Evolutionary conservation across 2,888 invertebrate genomes (phyloP).

Genomic region (Acronicta alni): DNA sequence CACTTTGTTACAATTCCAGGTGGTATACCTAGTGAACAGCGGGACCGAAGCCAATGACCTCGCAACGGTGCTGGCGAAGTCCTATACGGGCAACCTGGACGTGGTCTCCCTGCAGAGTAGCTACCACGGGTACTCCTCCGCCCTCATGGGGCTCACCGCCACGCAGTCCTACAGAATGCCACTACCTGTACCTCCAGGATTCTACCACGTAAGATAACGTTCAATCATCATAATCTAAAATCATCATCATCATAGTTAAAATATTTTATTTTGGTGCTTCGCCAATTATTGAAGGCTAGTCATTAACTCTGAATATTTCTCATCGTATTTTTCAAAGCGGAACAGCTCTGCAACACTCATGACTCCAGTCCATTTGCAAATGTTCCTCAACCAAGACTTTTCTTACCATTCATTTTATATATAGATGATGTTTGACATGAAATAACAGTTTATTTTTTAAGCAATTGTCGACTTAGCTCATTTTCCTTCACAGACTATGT

Average conservation of each 20-base stretch:
- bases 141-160: constrained; percentile 95
- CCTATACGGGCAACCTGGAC: constrained; percentile 95
- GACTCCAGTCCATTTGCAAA: too few relatives aligned
- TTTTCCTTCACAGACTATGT: constrained; percentile 91
- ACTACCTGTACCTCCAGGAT: constrained; percentile 91
- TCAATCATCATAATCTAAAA: too few relatives aligned
- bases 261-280: too few relatives aligned
- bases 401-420: too few relatives aligned
- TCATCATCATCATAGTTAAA: too few relatives aligned
- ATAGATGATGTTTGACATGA: too few relatives aligned
- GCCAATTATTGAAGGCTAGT: too few relatives aligned
- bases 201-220: constrained; percentile 92
- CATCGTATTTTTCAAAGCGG: too few relatives aligned
- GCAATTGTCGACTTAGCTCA: not conserved
- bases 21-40: constrained; percentile 98
- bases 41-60: constrained; percentile 99
- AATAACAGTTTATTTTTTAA: too few relatives aligned
- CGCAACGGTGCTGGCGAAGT: constrained; percentile 95
- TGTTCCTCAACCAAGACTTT: too few relatives aligned
- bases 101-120: constrained; percentile 95
- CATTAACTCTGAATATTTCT: too few relatives aligned
- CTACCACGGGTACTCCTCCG: constrained; percentile 97
- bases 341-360: too few relatives aligned
- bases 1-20: constrained; percentile 81
- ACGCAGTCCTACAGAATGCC: constrained; percentile 94